These are phyloP conservation scores for Psilopogon haemacephalus DNA, from an alignment of 2,113 vertebrate genomes.

Conservation along the genomic window DNA sequence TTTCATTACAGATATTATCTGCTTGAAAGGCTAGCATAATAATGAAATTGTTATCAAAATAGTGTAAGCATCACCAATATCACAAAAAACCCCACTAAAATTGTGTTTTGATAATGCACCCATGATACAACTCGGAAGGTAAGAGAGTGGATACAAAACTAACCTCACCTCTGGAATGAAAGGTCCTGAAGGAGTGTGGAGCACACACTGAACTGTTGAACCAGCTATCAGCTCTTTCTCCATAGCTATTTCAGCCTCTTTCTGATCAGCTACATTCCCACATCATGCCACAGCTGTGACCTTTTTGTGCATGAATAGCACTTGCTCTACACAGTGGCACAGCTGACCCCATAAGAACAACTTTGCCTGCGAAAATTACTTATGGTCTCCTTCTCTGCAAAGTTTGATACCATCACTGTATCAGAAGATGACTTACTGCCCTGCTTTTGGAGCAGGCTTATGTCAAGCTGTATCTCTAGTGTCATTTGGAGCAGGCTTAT, in stretches of 20 bases:
- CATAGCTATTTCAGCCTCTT: neutral
- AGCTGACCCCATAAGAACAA: neutral
- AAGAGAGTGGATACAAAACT: neutral
- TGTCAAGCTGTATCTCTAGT: fast-evolving
- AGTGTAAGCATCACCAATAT: neutral
- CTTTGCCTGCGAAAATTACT: neutral
- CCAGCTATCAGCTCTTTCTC: neutral
- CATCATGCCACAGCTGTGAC: neutral
- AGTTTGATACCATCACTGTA: fast-evolving
- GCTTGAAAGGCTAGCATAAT: neutral
- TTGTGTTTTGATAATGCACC: neutral
- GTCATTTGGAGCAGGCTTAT: fast-evolving
- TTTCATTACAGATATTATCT: neutral
- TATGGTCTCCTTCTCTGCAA: fast-evolving
- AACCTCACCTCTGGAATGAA: neutral
- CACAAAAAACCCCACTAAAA: neutral
- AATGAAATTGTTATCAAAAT: neutral
- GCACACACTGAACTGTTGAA: neutral
- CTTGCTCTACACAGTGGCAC: neutral
- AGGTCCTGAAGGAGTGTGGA: neutral
- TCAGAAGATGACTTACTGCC: neutral
- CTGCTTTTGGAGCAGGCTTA: fast-evolving
- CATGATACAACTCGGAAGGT: neutral
- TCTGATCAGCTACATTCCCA: neutral
- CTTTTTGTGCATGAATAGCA: neutral